Conservation (phyloP, 2,888 invertebrate genomes). For the Lithophane ornitopus region DNA sequence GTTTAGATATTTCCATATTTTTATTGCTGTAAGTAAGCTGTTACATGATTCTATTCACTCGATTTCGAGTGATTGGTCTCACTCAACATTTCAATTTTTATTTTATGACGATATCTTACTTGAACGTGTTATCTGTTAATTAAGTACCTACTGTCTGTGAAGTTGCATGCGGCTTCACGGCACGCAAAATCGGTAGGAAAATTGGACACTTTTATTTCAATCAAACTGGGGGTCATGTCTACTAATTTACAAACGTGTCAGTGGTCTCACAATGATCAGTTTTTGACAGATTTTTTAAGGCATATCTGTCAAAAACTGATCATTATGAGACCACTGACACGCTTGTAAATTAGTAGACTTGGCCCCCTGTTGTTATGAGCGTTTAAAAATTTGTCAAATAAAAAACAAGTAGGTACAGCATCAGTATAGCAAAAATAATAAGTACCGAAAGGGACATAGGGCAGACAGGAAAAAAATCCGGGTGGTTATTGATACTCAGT, state of each 20-base stretch:
- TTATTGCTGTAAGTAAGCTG: background rate
- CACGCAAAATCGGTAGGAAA: background rate
- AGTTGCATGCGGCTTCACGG: background rate
- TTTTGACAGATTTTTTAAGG: no score
- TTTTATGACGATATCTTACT: background rate
- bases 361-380: no score
- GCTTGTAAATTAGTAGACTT: no score
- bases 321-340: no score
- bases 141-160: background rate
- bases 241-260: no score
- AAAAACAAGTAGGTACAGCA: background rate
- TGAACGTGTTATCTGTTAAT: background rate
- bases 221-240: no score
- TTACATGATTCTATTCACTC: slow-evolving; percentile 32
- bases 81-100: background rate
- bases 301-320: no score
- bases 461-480: background rate
- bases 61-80: slow-evolving; percentile 18
- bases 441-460: background rate
- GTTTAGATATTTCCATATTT: slow-evolving; percentile 14
- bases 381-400: background rate
- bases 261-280: no score
- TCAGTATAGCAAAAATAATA: background rate
- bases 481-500: background rate
- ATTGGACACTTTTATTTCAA: background rate